Conservation (phyloP, 2,113 vertebrate genomes). For the Phodopus roborovskii region DNA sequence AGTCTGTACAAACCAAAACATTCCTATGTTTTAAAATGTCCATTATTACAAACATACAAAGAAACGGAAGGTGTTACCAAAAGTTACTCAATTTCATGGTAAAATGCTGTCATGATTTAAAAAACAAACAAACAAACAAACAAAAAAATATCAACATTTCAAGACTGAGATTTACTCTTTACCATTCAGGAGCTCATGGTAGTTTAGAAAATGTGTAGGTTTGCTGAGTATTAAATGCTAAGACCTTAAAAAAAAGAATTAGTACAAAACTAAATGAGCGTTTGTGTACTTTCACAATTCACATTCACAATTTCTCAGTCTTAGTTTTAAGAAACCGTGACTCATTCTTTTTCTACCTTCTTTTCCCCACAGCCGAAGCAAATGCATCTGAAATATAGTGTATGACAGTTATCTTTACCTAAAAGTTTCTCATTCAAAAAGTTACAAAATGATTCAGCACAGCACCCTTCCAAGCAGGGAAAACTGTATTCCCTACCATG, state of each 20-base stretch:
- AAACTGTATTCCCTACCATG: slow-evolving; percentile 42
- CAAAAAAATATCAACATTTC: slow-evolving; percentile 34
- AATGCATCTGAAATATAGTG: slow-evolving; percentile 66
- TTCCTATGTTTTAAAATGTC: slow-evolving; percentile 84
- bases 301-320: slow-evolving; percentile 69
- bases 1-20: slow-evolving; percentile 88
- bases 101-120: slow-evolving; percentile 81
- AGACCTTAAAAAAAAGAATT: slow-evolving; percentile 81
- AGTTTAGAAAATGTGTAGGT: slow-evolving; percentile 78
- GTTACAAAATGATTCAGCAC: slow-evolving; percentile 77
- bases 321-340: slow-evolving; percentile 61
- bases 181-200: slow-evolving; percentile 73
- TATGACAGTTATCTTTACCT: slow-evolving; percentile 73
- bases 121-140: too few species aligned
- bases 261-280: slow-evolving; percentile 85
- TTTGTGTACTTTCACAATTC: slow-evolving; percentile 77
- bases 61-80: slow-evolving; percentile 84
- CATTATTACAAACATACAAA: slow-evolving; percentile 90
- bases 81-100: slow-evolving; percentile 84
- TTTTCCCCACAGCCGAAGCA: slow-evolving; percentile 47
- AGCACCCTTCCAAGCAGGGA: slow-evolving; percentile 68
- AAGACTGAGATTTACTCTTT: slow-evolving; percentile 78
- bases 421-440: slow-evolving; percentile 82
- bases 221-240: slow-evolving; percentile 80
- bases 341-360: slow-evolving; percentile 60